Conservation (phyloP, 2,888 invertebrate genomes). For the Lingula anatina region DNA sequence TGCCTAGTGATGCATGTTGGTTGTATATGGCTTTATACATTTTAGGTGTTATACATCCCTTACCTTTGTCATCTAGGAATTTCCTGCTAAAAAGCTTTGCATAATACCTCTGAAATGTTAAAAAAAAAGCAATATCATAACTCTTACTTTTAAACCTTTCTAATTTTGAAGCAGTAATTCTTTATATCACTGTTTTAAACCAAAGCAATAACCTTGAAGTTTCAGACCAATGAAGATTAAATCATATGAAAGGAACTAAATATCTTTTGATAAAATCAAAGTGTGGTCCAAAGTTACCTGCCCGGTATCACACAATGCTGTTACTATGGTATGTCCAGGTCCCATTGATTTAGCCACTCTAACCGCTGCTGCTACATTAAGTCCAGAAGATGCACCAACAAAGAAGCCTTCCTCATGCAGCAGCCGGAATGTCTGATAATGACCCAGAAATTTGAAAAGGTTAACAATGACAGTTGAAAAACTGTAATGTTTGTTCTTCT, state of each 20-base stretch:
- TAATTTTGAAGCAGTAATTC: background rate
- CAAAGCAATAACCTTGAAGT: background rate
- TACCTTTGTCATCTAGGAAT: conserved; percentile 36
- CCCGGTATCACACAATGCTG: conserved; percentile 50
- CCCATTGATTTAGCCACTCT: conserved; percentile 45
- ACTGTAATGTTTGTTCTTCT: too few species aligned
- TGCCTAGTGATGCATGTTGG: too few species aligned
- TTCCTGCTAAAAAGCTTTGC: conserved; percentile 39
- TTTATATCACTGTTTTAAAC: background rate
- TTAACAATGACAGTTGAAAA: too few species aligned
- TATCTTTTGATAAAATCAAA: background rate
- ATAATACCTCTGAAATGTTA: conserved; percentile 37
- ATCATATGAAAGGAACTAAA: background rate
- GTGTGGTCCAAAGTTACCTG: conserved; percentile 22
- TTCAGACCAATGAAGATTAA: background rate
- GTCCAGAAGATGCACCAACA: conserved; percentile 50
- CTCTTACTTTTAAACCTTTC: background rate
- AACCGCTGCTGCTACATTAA: conserved; percentile 48
- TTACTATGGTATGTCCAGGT: conserved; percentile 49
- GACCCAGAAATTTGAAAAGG: too few species aligned
- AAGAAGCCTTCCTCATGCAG: conserved; percentile 51
- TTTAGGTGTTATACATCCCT: too few species aligned
- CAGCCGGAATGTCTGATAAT: conserved; percentile 39
- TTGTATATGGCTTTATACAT: too few species aligned
- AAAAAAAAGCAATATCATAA: conserved; percentile 1